Evolutionary conservation across 2,888 invertebrate species (phyloP).

Genomic region (Eupithecia tripunctaria): DNA sequence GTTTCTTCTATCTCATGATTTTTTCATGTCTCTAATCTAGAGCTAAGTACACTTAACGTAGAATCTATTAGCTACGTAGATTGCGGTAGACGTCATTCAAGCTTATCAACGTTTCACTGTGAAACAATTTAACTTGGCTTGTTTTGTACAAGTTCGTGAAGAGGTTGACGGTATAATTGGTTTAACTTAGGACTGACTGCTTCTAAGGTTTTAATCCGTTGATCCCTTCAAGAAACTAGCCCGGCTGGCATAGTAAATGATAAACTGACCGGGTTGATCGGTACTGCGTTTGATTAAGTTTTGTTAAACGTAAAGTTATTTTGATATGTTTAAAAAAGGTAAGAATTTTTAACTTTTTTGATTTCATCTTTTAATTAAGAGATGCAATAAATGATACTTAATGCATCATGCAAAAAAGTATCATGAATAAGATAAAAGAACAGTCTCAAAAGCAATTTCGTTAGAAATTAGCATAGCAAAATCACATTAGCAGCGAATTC

Average conservation of each 20-base stretch:
- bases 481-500: constrained; percentile 1
- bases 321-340: background rate
- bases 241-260: background rate
- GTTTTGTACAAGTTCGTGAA: constrained; percentile 42
- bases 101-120: constrained; percentile 35
- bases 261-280: background rate
- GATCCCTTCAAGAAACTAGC: background rate
- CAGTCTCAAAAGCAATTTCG: background rate
- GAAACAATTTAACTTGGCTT: constrained; percentile 46
- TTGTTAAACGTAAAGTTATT: background rate
- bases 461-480: background rate
- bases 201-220: background rate
- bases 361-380: background rate
- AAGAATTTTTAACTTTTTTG: background rate
- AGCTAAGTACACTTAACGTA: constrained; percentile 18
- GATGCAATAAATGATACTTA: background rate
- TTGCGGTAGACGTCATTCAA: constrained; percentile 35
- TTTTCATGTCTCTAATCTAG: constrained; percentile 9
- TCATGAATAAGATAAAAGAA: background rate
- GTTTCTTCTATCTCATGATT: background rate
- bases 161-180: constrained; percentile 39
- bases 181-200: constrained; percentile 15
- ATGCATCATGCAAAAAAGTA: background rate
- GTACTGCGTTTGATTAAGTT: background rate
- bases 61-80: constrained; percentile 30